These are phyloP conservation scores for Drosophila paramelanica DNA, from an alignment of 2,888 invertebrate species.

Conservation along the genomic window DNA sequence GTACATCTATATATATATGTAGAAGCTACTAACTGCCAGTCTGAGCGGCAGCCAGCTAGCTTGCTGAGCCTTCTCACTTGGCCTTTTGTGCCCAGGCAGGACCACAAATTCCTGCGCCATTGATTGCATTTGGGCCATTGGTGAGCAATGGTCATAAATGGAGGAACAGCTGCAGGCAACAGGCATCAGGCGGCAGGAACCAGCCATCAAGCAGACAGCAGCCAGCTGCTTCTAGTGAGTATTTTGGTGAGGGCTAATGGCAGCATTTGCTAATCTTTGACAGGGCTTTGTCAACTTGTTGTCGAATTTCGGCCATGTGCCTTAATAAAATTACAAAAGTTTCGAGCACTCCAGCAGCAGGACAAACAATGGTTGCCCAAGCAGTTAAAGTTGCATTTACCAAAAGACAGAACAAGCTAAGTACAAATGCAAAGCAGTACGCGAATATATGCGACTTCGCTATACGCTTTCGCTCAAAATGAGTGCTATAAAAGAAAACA, in stretches of 20 bases:
- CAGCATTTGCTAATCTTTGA: constrained; percentile 69
- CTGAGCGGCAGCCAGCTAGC: constrained; percentile 8
- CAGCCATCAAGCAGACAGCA: constrained; percentile 16
- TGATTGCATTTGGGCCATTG: constrained; percentile 55
- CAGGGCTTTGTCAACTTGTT: constrained; percentile 57
- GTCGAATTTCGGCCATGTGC: constrained; percentile 44
- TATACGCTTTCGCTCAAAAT: constrained; percentile 20
- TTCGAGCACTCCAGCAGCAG: constrained; percentile 38
- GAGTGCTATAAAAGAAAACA: no score
- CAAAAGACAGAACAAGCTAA: constrained; percentile 6
- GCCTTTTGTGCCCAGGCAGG: constrained; percentile 14
- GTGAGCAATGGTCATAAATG: constrained; percentile 46
- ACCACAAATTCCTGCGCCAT: constrained; percentile 30
- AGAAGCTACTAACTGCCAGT: constrained; percentile 6
- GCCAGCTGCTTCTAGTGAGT: constrained; percentile 11
- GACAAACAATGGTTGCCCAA: constrained; percentile 39
- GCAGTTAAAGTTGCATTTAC: constrained; percentile 54
- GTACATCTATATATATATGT: neutral
- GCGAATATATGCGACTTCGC: neutral
- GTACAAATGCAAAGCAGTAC: neutral
- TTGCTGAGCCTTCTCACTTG: neutral
- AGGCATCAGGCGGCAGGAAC: neutral
- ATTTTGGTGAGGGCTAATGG: constrained; percentile 48
- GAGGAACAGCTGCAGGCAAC: constrained; percentile 20
- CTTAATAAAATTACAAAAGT: constrained; percentile 74